phyloP scores from a whole-genome alignment of 2,797 vertebrate species.

The Sebastes dallii region DNA sequence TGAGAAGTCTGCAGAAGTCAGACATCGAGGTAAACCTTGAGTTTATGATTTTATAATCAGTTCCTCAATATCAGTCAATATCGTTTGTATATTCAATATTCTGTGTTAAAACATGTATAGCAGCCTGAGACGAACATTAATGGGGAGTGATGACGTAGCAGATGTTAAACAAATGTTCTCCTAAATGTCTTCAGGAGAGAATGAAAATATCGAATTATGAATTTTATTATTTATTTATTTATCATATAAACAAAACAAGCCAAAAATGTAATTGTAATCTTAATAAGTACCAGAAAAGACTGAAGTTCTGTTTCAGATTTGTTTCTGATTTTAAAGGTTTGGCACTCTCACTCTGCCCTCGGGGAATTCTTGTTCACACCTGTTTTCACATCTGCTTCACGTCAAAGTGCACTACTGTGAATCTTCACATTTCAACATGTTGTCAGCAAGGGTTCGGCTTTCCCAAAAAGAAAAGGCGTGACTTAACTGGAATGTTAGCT shows the following conservation, averaged over 20 bases:
- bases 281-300: rapidly evolving
- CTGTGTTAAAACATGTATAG: neutral
- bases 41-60: neutral
- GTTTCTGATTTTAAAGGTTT: rapidly evolving
- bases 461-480: neutral
- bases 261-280: neutral
- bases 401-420: neutral
- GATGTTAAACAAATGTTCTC: neutral
- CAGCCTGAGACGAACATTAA: neutral
- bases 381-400: slow-evolving; percentile 23
- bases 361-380: neutral
- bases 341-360: neutral
- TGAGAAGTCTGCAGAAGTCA: slow-evolving; percentile 57
- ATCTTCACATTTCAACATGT: neutral
- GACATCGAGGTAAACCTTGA: slow-evolving; percentile 65
- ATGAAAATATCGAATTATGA: neutral
- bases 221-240: too few relatives aligned
- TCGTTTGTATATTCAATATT: neutral
- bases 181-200: neutral
- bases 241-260: neutral
- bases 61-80: neutral
- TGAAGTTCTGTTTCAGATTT: neutral
- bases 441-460: neutral
- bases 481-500: neutral
- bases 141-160: neutral